Evolutionary conservation across 1,140 invertebrate genomes (phyloP).

Genomic region (Scaptomyza montana): DNA sequence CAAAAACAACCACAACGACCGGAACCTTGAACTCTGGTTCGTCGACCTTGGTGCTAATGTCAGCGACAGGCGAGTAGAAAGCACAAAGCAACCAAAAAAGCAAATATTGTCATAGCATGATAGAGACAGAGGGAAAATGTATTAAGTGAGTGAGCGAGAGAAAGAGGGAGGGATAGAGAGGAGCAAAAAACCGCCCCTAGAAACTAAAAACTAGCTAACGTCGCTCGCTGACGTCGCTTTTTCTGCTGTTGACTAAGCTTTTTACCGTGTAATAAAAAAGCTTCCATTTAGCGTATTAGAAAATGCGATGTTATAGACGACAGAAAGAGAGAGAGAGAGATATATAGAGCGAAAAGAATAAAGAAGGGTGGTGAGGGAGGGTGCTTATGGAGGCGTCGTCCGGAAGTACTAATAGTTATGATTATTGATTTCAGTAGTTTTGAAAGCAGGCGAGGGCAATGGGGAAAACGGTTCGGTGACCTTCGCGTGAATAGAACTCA

Average conservation of each 20-base stretch:
- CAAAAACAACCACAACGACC: constrained; percentile 26
- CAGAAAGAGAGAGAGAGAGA: neutral
- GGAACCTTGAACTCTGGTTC: constrained; percentile 87
- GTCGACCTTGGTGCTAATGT: constrained; percentile 85
- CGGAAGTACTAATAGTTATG: constrained; percentile 69
- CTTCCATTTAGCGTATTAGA: constrained; percentile 55
- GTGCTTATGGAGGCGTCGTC: constrained; percentile 44
- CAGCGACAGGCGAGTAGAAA: constrained; percentile 51
- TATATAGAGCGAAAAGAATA: too few species aligned
- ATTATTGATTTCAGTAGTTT: constrained; percentile 64
- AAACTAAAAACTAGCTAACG: constrained; percentile 66
- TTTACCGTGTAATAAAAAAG: constrained; percentile 37
- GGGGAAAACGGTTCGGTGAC: constrained; percentile 61
- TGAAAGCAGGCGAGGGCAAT: neutral
- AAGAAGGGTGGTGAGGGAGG: neutral
- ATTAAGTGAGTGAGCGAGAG: neutral
- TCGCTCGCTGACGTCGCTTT: constrained; percentile 37
- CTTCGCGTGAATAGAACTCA: constrained; percentile 64
- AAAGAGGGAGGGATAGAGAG: neutral
- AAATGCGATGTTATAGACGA: constrained; percentile 50
- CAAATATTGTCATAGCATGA: constrained; percentile 21
- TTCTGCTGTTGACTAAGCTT: constrained; percentile 2
- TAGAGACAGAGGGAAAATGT: neutral
- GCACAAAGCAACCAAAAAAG: constrained; percentile 1
- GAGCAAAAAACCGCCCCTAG: constrained; percentile 48